Percentiles rank a stretch among this genome's conserved stretches.
Evolutionary conservation across 2,113 vertebrate genomes (phyloP).

Genomic region (Smithornis capensis): DNA sequence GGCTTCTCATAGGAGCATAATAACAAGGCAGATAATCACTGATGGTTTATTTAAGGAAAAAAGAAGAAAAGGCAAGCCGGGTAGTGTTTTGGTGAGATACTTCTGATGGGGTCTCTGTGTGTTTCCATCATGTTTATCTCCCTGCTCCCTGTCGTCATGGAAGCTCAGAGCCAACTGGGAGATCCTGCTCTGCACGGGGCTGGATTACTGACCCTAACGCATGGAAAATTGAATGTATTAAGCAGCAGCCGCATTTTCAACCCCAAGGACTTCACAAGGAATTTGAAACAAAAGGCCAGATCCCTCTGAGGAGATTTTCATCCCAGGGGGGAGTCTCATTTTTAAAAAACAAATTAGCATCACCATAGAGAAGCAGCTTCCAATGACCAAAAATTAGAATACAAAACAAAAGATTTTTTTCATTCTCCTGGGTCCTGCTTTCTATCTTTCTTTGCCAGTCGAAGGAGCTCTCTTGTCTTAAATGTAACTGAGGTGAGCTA

Average conservation of each 20-base stretch:
- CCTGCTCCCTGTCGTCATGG: conserved; percentile 44
- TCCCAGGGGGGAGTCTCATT: conserved; percentile 19
- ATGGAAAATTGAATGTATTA: conserved; percentile 60
- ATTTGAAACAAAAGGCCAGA: conserved; percentile 65
- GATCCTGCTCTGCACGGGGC: conserved; percentile 29
- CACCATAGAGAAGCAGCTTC: conserved; percentile 56
- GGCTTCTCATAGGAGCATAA: conserved; percentile 29
- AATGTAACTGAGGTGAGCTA: conserved; percentile 45
- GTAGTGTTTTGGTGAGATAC: background rate
- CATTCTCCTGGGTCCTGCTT: background rate
- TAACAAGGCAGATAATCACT: background rate
- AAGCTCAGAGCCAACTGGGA: conserved; percentile 51
- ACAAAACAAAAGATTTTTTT: conserved; percentile 47
- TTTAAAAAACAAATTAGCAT: conserved; percentile 63
- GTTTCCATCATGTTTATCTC: conserved; percentile 31
- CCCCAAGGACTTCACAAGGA: conserved; percentile 48
- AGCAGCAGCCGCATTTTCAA: conserved; percentile 27
- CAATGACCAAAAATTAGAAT: conserved; percentile 52
- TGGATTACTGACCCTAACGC: conserved; percentile 60
- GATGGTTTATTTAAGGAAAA: conserved; percentile 7
- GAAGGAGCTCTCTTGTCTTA: conserved; percentile 15
- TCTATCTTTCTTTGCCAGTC: background rate
- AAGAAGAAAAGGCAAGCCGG: background rate
- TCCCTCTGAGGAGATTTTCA: conserved; percentile 57
- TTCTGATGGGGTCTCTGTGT: background rate